Base-by-base conservation (phyloP, 1,140 invertebrate species). In the Aporrectodea caliginosa region DNA sequence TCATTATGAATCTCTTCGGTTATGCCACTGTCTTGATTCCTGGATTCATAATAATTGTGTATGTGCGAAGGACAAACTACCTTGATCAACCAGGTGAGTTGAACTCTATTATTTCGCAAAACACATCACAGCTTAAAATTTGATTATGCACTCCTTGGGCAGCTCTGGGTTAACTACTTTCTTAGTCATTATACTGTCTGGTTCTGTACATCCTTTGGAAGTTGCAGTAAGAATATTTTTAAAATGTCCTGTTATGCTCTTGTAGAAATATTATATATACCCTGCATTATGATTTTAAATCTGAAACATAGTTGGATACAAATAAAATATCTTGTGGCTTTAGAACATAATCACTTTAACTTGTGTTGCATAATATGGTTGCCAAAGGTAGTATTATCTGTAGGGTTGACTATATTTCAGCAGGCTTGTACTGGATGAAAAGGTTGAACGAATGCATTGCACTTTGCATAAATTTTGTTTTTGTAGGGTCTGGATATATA, bases 21-120 rank as follows among this genome's bases (percentile, higher is more conserved):
- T 98, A 98, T 89, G 91, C 92, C 1, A 94, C 94, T 33, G 90
- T 98, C 80, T 91, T 97, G 86, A 87, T 97, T 75, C 96, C 96
- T 14, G 94, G 93, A 69, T 93, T 91, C 85, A 85, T 97, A 16
- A 90, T 97, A 71, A 93, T 94, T 84, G 93, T 93, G 88, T 96
- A 96, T 89, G 90, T 96, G 6, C 91, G 92, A 73, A 91, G 91
- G 83, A 93, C 90, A 27, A 93, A 94, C 83, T 96, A 95, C 85
- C 90, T 95, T 82, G 93, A 96, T 86, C 92, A 91, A 78, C 83
- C 91, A 86, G 91, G 94, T 93, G 89, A 91, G 90, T 90, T 58
- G n/a, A n/a, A n/a, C n/a, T n/a, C n/a, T n/a, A n/a, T n/a, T n/a
- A n/a, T n/a, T n/a, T n/a, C n/a, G n/a, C n/a, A n/a, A n/a, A n/a